Evolutionary conservation across 2,113 vertebrate species (phyloP).

Genomic region (Odocoileus hemionus): DNA sequence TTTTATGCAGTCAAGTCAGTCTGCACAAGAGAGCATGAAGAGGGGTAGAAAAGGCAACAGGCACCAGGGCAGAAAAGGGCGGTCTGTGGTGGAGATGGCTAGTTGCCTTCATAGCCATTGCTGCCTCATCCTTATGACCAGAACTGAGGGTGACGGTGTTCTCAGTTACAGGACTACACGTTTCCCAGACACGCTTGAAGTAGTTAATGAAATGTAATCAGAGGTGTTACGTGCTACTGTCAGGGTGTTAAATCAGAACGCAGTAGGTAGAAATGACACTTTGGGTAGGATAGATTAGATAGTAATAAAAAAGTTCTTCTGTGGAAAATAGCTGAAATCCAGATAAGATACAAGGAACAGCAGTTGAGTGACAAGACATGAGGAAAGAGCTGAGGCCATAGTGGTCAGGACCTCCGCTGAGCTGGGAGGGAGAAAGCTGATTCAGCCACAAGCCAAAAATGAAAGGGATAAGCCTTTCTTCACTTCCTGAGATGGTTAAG

Average conservation of each 20-base stretch:
- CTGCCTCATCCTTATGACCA: background rate
- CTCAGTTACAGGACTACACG: background rate
- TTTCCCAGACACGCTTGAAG: background rate
- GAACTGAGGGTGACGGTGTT: accelerated
- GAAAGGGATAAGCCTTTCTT: background rate
- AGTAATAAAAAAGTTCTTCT: background rate
- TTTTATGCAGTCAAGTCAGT: background rate
- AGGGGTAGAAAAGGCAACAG: background rate
- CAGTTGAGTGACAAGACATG: background rate
- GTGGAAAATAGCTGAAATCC: background rate
- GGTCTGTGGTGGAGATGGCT: accelerated
- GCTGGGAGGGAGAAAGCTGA: background rate
- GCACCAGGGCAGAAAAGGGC: background rate
- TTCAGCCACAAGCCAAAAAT: background rate
- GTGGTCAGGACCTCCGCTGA: background rate
- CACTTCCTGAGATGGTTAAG: background rate
- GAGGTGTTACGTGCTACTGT: background rate
- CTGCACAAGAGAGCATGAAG: accelerated
- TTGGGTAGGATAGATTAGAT: background rate
- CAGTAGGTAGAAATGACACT: background rate
- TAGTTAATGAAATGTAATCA: background rate
- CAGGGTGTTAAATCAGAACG: background rate
- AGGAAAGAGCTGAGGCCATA: background rate
- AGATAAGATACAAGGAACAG: background rate
- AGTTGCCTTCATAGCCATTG: background rate